Evolutionary conservation across 2,797 vertebrate genomes (phyloP), one percentile per base, ranked within the genome.

Genomic region (Holocentrus rufus): DNA sequence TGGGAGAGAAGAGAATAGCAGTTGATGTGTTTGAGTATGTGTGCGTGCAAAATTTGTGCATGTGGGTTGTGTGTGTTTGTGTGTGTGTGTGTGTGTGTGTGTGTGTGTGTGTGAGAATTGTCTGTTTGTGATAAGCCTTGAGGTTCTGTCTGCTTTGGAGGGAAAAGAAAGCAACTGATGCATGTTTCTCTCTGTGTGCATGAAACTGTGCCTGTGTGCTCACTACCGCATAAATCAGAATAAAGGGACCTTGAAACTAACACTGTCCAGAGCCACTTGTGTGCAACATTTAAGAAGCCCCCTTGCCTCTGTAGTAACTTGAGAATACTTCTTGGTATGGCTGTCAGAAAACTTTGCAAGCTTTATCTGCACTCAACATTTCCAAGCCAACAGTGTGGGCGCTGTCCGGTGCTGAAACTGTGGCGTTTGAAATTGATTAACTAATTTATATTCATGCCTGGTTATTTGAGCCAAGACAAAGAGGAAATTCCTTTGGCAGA

Each of bases 371-470:
- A 76, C 78, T 54, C 3, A 1, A 22, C 7, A 63, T 82, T 74
- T 76, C 72, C 77, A 67, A 54, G 81, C 79, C 73, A 69, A 66
- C 76, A 0, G 69, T 25, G 44, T 57, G 77, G 72, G 63, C 61
- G 72, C 69, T 15, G 46, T 47, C 65, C 65, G 57, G 57, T 14
- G 10, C 70, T 59, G 74, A 72, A 66, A 75, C 64, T 3, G 68
- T 61, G 54, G 67, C 20, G 47, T 76, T 46, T 71, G 56, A 84
- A 80, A 83, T 71, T 77, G 85, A 87, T 88, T 64, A 82, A 76
- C 44, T 84, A 65, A 74, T 90, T 83, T 81, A 56, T 77, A 86
- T 87, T 85, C 80, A 83, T 31, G 74, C 53, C 54, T 9, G 67
- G 77, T 59, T 39, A 15, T 81, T 49, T 23, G 71, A 79, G 72